A percentile compares a stretch with the other conserved stretches of the same genome.
Conservation (phyloP, 1,140 invertebrate species). For the Euwallacea fornicatus region DNA sequence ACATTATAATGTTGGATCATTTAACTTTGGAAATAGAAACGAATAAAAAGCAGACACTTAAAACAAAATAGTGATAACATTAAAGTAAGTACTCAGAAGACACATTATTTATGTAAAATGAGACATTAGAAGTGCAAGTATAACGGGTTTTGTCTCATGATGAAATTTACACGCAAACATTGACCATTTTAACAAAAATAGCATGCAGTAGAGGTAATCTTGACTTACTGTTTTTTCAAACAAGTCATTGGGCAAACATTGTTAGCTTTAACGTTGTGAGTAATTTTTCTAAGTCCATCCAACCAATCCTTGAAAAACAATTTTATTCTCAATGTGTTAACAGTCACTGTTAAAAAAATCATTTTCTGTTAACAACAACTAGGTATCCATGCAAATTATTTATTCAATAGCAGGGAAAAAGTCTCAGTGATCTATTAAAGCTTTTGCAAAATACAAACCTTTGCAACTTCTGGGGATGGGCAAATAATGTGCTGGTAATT, state of each 20-base stretch:
- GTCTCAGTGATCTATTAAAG: no score
- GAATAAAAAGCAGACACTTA: no score
- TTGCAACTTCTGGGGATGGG: conserved; percentile 86
- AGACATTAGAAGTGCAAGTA: not conserved
- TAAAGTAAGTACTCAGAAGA: conserved; percentile 4
- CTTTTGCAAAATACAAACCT: conserved; percentile 61
- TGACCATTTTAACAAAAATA: conserved; percentile 30
- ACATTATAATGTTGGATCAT: no score
- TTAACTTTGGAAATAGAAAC: no score
- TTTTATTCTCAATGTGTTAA: no score
- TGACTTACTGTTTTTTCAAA: conserved; percentile 98
- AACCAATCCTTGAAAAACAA: conserved; percentile 82
- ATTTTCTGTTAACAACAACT: no score
- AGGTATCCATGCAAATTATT: no score
- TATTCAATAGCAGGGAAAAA: no score
- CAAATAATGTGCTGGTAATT: conserved; percentile 97
- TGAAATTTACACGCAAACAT: not conserved
- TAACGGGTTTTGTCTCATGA: not conserved
- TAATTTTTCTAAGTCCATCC: conserved; percentile 90
- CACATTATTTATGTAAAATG: not conserved
- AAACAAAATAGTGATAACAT: not conserved
- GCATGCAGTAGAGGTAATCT: conserved; percentile 29
- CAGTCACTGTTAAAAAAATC: no score
- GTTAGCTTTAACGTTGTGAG: conserved; percentile 98
- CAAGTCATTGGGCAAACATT: conserved; percentile 98